Evolutionary conservation across 1,140 invertebrate species (phyloP).

Genomic region (Tetramorium simillimum): DNA sequence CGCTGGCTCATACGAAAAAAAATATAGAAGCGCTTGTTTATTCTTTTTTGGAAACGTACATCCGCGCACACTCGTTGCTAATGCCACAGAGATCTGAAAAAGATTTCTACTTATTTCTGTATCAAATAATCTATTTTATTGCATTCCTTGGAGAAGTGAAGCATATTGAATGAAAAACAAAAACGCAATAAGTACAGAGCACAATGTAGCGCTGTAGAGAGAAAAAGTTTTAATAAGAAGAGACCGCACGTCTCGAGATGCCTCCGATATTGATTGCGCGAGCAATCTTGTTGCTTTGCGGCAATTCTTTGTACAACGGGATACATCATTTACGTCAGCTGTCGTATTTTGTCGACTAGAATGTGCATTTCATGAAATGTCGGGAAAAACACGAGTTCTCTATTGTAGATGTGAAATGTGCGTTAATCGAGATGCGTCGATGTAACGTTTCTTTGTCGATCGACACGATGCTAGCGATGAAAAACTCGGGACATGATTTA

Average conservation of each 20-base stretch:
- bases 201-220: background rate
- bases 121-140: background rate
- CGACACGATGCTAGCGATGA: too few relatives aligned
- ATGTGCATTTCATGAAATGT: background rate
- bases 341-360: constrained; percentile 1
- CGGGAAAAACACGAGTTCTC: background rate
- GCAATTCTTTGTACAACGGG: constrained; percentile 15
- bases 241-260: background rate
- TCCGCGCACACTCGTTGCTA: background rate
- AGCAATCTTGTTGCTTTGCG: background rate
- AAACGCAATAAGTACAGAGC: background rate
- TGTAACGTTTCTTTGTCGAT: too few relatives aligned
- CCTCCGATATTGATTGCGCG: background rate
- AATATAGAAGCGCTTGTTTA: background rate
- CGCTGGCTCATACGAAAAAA: background rate
- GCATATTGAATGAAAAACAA: background rate
- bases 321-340: constrained; percentile 19
- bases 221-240: background rate
- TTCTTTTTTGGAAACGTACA: too few relatives aligned
- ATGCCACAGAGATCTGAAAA: background rate
- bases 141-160: background rate
- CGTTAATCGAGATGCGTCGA: background rate
- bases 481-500: too few relatives aligned
- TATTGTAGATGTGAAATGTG: background rate
- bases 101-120: background rate